A percentile compares a stretch with the other conserved stretches of the same genome.
Evolutionary conservation across 2,797 vertebrate species (phyloP).

Genomic region (Acipenser ruthenus): DNA sequence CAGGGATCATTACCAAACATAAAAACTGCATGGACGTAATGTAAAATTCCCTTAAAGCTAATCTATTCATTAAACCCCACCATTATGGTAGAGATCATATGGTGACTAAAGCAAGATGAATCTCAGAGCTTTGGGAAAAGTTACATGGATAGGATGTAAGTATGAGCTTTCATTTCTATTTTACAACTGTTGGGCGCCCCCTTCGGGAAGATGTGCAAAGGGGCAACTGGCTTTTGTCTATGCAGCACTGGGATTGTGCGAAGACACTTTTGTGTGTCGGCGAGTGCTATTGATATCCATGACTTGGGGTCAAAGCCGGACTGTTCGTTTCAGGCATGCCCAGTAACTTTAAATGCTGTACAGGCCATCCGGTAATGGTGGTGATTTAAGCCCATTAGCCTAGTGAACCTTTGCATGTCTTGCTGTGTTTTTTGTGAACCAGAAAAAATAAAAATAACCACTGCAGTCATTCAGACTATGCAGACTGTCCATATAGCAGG

Average conservation of each 20-base stretch:
- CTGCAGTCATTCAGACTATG: conserved; percentile 71
- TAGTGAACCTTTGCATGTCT: conserved; percentile 98
- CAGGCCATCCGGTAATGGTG: background rate
- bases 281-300: too few species aligned
- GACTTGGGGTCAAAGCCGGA: too few species aligned
- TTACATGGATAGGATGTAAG: conserved; percentile 99
- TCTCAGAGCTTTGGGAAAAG: conserved; percentile 99
- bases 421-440: conserved; percentile 66
- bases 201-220: conserved; percentile 95
- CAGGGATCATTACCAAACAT: conserved; percentile 58
- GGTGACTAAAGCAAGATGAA: conserved; percentile 99
- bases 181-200: conserved; percentile 96
- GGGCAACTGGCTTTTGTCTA: conserved; percentile 81
- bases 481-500: conserved; percentile 84
- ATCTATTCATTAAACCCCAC: conserved; percentile 99
- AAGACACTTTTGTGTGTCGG: too few species aligned
- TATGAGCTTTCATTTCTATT: conserved; percentile 97
- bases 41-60: conserved; percentile 99
- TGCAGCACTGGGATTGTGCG: background rate
- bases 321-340: too few species aligned
- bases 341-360: too few species aligned
- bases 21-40: conserved; percentile 96
- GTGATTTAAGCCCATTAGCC: conserved; percentile 51
- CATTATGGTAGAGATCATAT: conserved; percentile 99
- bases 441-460: conserved; percentile 73